phyloP scores from a whole-genome alignment of 2,113 vertebrate species.

The Lagopus leucura region DNA sequence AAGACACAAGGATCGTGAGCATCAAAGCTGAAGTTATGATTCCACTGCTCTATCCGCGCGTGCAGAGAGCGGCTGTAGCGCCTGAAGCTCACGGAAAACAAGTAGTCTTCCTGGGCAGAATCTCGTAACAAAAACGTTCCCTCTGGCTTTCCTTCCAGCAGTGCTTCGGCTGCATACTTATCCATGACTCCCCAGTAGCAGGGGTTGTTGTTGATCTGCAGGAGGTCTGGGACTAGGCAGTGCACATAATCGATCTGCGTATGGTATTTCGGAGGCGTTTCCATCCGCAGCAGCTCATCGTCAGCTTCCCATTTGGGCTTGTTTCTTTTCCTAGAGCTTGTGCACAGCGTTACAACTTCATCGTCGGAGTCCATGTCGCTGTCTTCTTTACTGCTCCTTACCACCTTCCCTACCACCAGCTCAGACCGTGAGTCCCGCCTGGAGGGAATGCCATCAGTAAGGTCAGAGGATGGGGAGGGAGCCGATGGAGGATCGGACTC shows the following conservation, averaged over 20 bases:
- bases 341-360: slow-evolving; percentile 75
- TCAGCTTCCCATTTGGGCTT: slow-evolving; percentile 84
- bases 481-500: background rate
- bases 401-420: slow-evolving; percentile 46
- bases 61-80: slow-evolving; percentile 97
- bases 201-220: slow-evolving; percentile 95
- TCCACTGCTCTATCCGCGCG: slow-evolving; percentile 95
- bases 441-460: slow-evolving; percentile 39
- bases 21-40: slow-evolving; percentile 96
- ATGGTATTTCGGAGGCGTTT: slow-evolving; percentile 79
- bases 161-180: slow-evolving; percentile 93
- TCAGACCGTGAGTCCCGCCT: slow-evolving; percentile 40
- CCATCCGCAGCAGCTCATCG: slow-evolving; percentile 77
- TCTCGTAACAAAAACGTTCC: slow-evolving; percentile 94
- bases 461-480: slow-evolving; percentile 72
- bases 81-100: slow-evolving; percentile 97
- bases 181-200: slow-evolving; percentile 98
- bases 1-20: slow-evolving; percentile 96
- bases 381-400: slow-evolving; percentile 79
- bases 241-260: slow-evolving; percentile 87
- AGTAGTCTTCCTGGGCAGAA: slow-evolving; percentile 95
- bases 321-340: slow-evolving; percentile 81
- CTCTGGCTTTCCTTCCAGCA: slow-evolving; percentile 95
- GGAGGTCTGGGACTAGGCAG: slow-evolving; percentile 93
- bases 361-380: slow-evolving; percentile 88